A percentile compares a stretch with the other conserved stretches of the same genome.
Evolutionary conservation across 2,888 invertebrate genomes (phyloP).

Genomic region (Tipula vernalis): DNA sequence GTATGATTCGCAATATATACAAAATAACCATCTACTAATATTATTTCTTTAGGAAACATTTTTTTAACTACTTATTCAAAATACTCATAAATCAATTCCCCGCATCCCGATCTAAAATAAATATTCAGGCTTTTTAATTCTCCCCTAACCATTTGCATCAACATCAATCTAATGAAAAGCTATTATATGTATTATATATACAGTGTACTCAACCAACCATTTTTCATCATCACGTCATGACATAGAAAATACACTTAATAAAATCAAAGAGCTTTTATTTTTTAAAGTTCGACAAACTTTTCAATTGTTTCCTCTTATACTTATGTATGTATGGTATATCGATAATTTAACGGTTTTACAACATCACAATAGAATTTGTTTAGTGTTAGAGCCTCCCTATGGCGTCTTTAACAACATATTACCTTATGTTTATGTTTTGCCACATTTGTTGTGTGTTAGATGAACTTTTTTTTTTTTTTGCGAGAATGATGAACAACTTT

Average conservation of each 20-base stretch:
- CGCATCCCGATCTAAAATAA: neutral
- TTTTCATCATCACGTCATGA: neutral
- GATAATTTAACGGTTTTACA: neutral
- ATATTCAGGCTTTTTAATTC: neutral
- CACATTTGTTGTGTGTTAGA: neutral
- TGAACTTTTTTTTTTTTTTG: neutral
- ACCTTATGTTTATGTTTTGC: neutral
- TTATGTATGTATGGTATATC: neutral
- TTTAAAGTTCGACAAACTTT: neutral
- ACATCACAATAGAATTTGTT: neutral
- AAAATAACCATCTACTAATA: too few relatives aligned
- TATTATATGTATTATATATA: neutral
- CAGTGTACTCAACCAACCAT: neutral
- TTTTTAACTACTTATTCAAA: too few relatives aligned
- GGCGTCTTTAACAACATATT: neutral
- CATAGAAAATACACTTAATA: neutral
- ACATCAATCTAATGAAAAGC: neutral
- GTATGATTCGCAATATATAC: too few relatives aligned
- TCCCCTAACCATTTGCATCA: neutral
- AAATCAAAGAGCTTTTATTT: neutral
- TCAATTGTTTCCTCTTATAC: neutral
- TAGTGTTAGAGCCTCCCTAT: neutral
- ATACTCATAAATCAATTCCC: too few relatives aligned
- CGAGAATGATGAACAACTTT: neutral
- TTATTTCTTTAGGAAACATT: too few relatives aligned